phyloP scores from a whole-genome alignment of 2,113 vertebrate genomes.

The Malurus alboscapulatus region DNA sequence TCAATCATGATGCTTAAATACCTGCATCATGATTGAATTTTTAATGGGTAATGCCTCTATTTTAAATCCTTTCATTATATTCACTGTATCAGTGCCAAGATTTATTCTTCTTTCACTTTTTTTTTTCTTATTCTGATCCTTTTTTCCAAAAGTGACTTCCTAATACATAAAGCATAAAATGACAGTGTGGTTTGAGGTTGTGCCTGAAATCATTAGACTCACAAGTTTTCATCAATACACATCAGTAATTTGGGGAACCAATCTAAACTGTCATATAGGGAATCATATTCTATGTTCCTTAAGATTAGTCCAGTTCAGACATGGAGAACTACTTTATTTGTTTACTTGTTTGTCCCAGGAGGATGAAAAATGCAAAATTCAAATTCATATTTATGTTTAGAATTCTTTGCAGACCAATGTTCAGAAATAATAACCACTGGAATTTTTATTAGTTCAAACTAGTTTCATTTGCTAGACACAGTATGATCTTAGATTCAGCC shows the following conservation, averaged over 20 bases:
- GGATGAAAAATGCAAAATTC: background rate
- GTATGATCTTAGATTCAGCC: background rate
- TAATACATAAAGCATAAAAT: background rate
- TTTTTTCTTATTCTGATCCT: background rate
- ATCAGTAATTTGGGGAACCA: background rate
- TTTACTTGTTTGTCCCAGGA: background rate
- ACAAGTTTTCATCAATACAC: background rate
- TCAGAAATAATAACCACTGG: background rate
- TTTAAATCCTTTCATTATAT: background rate
- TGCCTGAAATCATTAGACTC: background rate
- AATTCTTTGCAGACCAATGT: background rate
- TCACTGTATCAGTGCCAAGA: background rate
- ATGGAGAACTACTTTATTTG: background rate
- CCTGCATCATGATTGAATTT: background rate
- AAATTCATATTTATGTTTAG: background rate
- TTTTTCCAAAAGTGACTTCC: background rate
- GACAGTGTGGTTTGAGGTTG: background rate
- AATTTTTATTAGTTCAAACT: background rate
- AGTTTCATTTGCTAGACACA: accelerated
- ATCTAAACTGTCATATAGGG: background rate
- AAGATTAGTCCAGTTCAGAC: background rate
- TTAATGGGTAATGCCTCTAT: background rate
- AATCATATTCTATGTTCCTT: background rate
- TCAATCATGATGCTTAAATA: background rate
- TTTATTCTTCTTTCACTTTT: background rate